phyloP scores from a whole-genome alignment of 2,113 vertebrate genomes.

The Epinephelus cyanopodus region DNA sequence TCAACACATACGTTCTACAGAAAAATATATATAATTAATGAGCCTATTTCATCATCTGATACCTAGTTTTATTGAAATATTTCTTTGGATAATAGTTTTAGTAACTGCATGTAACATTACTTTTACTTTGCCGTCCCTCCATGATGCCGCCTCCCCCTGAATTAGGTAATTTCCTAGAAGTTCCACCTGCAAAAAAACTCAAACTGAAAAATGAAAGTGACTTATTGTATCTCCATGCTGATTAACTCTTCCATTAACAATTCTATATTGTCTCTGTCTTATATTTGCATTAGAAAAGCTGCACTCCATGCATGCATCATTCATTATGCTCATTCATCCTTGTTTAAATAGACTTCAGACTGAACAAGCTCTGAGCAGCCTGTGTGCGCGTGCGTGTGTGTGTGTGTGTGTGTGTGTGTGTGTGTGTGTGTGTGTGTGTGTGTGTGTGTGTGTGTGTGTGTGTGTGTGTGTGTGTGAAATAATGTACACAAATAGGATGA shows the following conservation, averaged over 20 bases:
- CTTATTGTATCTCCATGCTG: constrained; percentile 24
- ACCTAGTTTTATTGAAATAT: neutral
- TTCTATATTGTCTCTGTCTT: constrained; percentile 47
- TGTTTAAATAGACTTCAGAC: constrained; percentile 76
- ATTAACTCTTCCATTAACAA: constrained; percentile 57
- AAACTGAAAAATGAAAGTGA: constrained; percentile 26
- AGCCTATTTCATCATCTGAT: neutral
- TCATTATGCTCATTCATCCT: constrained; percentile 74
- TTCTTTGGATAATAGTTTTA: neutral
- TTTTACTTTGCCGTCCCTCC: neutral
- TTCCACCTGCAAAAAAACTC: neutral
- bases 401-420: no score
- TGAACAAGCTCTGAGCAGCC: constrained; percentile 66
- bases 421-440: constrained; percentile 16
- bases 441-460: constrained; percentile 23
- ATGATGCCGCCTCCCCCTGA: neutral
- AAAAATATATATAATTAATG: neutral
- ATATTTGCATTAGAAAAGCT: constrained; percentile 69
- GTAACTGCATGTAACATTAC: neutral
- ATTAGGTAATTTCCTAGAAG: constrained; percentile 4
- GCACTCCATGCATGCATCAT: constrained; percentile 59
- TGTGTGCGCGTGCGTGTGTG: constrained; percentile 19
- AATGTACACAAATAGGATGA: constrained; percentile 68
- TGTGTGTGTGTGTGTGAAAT: constrained; percentile 57
- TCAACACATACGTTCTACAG: neutral